Evolutionary conservation across 2,797 vertebrate species (phyloP), one percentile per base, ranked within the genome.

Genomic region (Pangasius sanitwongsei): DNA sequence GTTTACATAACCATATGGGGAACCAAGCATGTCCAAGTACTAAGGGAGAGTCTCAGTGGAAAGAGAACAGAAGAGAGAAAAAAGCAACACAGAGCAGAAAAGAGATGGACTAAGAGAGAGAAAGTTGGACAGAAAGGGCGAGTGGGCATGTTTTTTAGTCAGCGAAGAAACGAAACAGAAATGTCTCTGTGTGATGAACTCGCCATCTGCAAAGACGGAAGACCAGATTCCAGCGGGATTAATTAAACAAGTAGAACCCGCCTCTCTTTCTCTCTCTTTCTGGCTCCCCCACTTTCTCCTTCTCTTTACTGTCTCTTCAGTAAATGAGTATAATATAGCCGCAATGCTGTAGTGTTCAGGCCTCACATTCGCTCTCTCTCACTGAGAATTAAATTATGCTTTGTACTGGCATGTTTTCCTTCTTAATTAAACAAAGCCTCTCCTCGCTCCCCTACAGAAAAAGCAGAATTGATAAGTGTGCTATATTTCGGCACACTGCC

Each of bases 201-300:
- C 83, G 77, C 90, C 89, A 91, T 90, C 92, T 92, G 92, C 88
- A 90, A 90, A 90, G 89, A 88, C 59, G 78, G 87, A 69, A 86
- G 72, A 83, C 25, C 90, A 89, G 91, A 94, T 94, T 97, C 96
- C 96, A 96, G 93, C 88, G 96, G 96, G 96, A 96, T 95, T 96
- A 96, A 97, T 96, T 96, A 97, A 95, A 95, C 92, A 93, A 94
- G 94, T 93, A 94, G 92, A 96, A 95, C 94, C 92, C 94, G 93
- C 93, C 93, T 94, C 93, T 92, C 84, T 91, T 86, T 55, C 83
- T 70, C 67, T 75, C 70, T 59, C 70, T 85, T 69, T 55, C 88
- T 81, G 28, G 41, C 83, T 67, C 63, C 25, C 48, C 2, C 1
- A 23, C 61, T 53, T 12, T 85, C 83, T 34, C 28, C 61, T 90